Base-by-base conservation (phyloP, 2,888 invertebrate species). In the Julus scandinavius region DNA sequence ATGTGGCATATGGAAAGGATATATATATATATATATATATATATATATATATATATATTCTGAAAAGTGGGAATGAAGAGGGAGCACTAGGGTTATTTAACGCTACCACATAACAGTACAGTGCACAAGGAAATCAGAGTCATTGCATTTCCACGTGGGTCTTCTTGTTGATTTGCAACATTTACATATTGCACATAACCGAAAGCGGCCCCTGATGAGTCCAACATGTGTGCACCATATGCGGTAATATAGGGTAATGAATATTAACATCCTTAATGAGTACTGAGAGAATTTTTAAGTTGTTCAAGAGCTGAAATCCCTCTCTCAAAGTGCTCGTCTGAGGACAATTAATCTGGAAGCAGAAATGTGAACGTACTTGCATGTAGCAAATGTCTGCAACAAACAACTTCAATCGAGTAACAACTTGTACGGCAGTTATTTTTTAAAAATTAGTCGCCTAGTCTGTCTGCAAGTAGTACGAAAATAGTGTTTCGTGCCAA, bases 191-290 rank as follows among this genome's bases (percentile, higher is more conserved):
- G 63, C 63, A 63, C 63, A 63, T 63, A 20, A 63, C 63, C 63
- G 3, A 63, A 63, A 63, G 20, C 20, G 63, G n/a, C 63, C 63
- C 63, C 63, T 63, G 63, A 63, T 63, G 63, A 63, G 63, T 63
- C 63, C 63, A 63, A 63, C 63, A 63, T 63, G 63, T 63, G 63
- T 20, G 63, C 63, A 20, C 63, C 63, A 63, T 63, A 20, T 63
- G 63, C 63, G 63, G 63, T 20, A 63, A 63, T 63, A 63, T 63
- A 63, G 63, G 63, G 63, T n/a, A 63, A 63, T 63, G 63, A 63
- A 63, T 63, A 63, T 63, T 63, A 63, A 63, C 63, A 63, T 63
- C 63, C n/a, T 63, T 63, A 63, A 63, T 63, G 63, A 63, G 63
- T 63, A 63, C 63, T 63, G 63, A 63, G 63, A 63, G 63, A 63